phyloP scores from a whole-genome alignment of 2,888 invertebrate species.

The Opisthograptis luteolata region DNA sequence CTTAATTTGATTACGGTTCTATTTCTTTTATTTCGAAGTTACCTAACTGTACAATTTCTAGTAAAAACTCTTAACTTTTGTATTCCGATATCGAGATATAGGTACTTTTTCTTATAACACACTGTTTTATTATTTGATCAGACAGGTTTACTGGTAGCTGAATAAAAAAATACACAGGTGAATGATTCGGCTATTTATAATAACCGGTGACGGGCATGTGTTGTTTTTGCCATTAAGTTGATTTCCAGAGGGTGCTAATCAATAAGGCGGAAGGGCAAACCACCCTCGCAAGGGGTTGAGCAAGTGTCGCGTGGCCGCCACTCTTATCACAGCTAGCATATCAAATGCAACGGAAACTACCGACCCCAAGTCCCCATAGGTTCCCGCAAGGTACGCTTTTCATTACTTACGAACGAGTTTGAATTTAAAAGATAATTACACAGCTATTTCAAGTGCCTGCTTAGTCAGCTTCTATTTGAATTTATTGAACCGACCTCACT shows the following conservation, averaged over 20 bases:
- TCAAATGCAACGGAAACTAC: conserved; percentile 73
- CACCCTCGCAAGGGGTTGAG: conserved; percentile 78
- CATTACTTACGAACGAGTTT: conserved; percentile 32
- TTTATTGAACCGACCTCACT: conserved; percentile 1
- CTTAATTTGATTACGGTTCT: too few species aligned
- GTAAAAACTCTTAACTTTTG: too few species aligned
- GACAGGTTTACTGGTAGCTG: neutral
- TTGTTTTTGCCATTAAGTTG: conserved; percentile 64
- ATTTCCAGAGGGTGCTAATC: conserved; percentile 74
- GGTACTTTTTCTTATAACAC: too few species aligned
- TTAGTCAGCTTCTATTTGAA: conserved; percentile 8
- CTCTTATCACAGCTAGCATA: conserved; percentile 77
- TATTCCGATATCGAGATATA: too few species aligned
- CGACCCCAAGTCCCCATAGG: conserved; percentile 54
- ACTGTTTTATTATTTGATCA: too few species aligned
- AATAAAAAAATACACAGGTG: conserved; percentile 5
- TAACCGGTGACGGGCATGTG: conserved; percentile 47
- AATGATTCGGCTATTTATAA: conserved; percentile 37
- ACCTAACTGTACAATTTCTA: too few species aligned
- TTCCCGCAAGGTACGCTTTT: conserved; percentile 36
- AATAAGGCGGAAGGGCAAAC: conserved; percentile 80
- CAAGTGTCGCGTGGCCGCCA: conserved; percentile 77
- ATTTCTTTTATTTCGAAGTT: too few species aligned
- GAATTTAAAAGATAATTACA: conserved; percentile 32
- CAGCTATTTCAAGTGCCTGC: conserved; percentile 10